Evolutionary conservation across 2,888 invertebrate species (phyloP), one percentile per base, ranked within the genome.

Genomic region (Rhaphigaster nebulosa): DNA sequence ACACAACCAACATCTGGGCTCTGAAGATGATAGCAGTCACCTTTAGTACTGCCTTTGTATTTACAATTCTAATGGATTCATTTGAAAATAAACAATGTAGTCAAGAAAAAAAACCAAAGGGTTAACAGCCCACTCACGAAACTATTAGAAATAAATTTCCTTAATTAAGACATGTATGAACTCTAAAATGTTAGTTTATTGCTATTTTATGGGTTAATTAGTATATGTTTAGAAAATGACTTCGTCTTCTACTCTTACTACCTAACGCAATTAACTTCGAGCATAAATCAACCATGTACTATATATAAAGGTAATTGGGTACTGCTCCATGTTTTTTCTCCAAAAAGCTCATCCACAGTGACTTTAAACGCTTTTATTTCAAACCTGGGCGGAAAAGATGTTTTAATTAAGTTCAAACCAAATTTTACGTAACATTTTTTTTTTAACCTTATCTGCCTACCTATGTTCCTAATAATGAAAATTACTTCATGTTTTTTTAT

Each of bases 31-130:
- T 13, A 84, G 45, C 45, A n/a, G 26, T 45, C 70, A 23, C 8
- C 70, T 76, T 76, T 8, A 1, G 34, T 34, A 23, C 70, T n/a
- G 12, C n/a, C 80, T 26, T n/a, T n/a, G 26, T 84, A 84, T 84
- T 84, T 45, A 84, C 84, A 84, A 84, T 84, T 45, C 84, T 84
- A 84, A 84, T 84, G 34, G 70, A 76, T 0, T 38, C 34, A 0
- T 38, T 34, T 1, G 0, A 38, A 76, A 76, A 76, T 70, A 70
- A 70, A 70, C 18, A 18, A 34, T 1, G 18, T 29, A 13, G 65
- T 3, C 10, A 60, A n/a, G 54, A 76, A 29, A 8, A 34, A 38
- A 29, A 76, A 34, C 15, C 0, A 6, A 0, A 29, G 13, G 13
- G 29, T 65, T 65, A 29, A 65, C 65, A 4, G 15, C 65, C 65